A percentile compares a stretch with the other conserved stretches of the same genome.
Conservation (phyloP, 2,888 invertebrate species). For the Choristoneura rosaceana region DNA sequence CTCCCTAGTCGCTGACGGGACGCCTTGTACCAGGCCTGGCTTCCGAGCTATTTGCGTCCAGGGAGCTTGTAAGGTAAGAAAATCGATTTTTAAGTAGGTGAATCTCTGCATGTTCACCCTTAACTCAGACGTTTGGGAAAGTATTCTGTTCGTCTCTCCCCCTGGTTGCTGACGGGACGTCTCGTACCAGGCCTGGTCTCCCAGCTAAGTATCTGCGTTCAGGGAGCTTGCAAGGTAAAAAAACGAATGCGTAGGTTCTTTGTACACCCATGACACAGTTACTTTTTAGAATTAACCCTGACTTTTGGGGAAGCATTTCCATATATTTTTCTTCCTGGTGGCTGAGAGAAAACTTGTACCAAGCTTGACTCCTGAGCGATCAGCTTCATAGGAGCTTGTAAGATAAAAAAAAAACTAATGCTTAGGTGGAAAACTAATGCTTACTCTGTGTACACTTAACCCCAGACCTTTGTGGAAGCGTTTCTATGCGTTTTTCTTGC, state of each 20-base stretch:
- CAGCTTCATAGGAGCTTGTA: not conserved
- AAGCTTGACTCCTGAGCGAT: not conserved
- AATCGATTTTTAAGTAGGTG: not conserved
- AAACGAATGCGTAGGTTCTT: too few species aligned
- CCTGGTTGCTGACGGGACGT: not conserved
- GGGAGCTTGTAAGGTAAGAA: conserved; percentile 92
- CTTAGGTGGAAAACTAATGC: too few species aligned
- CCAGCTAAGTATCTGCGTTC: not conserved
- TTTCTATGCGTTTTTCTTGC: not conserved
- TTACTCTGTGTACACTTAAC: too few species aligned
- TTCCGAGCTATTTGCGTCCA: conserved; percentile 91
- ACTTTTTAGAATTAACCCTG: too few species aligned
- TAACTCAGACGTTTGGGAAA: not conserved
- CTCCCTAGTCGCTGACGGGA: conserved; percentile 92
- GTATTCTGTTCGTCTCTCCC: not conserved
- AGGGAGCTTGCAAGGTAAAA: not conserved
- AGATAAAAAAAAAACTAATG: too few species aligned
- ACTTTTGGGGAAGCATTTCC: not conserved
- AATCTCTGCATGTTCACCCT: not conserved
- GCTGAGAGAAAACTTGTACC: too few species aligned
- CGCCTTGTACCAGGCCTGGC: conserved; percentile 88
- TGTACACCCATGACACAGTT: not conserved
- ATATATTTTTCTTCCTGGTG: not conserved
- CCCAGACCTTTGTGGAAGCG: not conserved
- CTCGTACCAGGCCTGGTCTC: not conserved